Evolutionary conservation across 2,888 invertebrate species (phyloP), one percentile per base, ranked within the genome.

Genomic region (Trichogramma dendrolimi): DNA sequence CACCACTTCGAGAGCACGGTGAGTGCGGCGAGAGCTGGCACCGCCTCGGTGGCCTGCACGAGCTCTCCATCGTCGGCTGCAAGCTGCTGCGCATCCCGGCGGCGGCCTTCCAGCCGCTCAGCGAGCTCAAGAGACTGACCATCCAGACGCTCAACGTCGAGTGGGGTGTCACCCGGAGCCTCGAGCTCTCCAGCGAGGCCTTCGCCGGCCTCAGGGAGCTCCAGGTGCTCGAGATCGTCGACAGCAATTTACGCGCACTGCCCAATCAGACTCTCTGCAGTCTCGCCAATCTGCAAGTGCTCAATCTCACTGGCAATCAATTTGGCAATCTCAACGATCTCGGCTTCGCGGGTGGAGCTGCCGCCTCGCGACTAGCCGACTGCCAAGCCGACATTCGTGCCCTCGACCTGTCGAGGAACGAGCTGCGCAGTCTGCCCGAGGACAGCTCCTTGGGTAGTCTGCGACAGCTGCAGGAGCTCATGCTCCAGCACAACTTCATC

Each of bases 271-370:
- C 87, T 67, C 89, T 93, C 77, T 94, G 94, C 80, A 85, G 87
- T 52, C 80, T 93, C 75, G 85, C 87, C 71, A 92, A 89, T 79
- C 82, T 94, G 64, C 90, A 91, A 78, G 85, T 88, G 67, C 81
- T 95, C 57, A 94, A 95, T 83, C 83, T 94, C 73, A 94, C 94
- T 56, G 83, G 87, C 69, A 95, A 95, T 81, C 87, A 89, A 72
- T 86, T 95, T 69, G 86, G 87, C 69, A 89, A 88, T 68, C 84
- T 91, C 6, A 89, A 89, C 67, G 86, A 88, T 71, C 82, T 94
- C 67, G 92, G 92, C 55, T 87, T 92, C 72, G 78, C 81, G 11
- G 76, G 72, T 65, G 73, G 67, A 61, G 73, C 73, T 10, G 76
- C 73, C 67, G 82, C 82, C 64, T 78, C 79, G 72, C 66, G 66